Evolutionary conservation across 1,140 invertebrate species (phyloP), one percentile per base, ranked within the genome.

Genomic region (Drosophila novamexicana): DNA sequence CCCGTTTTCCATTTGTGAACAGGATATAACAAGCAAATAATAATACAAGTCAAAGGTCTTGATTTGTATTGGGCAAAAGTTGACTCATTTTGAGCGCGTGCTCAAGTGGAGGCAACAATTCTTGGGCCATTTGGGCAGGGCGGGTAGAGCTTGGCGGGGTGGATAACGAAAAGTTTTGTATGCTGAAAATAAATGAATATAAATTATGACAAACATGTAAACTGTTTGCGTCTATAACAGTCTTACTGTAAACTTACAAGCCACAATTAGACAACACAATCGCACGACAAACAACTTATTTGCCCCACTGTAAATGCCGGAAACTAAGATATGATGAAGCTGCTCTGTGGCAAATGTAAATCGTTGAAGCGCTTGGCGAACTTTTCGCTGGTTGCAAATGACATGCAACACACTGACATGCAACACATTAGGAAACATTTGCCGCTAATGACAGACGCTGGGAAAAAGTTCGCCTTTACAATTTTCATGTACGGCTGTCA

Each of bases 1-100:
- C 29, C 40, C 7, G 6, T 36, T 3, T 9, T 1, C 0, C 12
- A 2, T 1, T 36, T 34, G 5, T 7, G 0, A 22, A n/a, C 14
- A 47, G 45, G 10, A 47, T 54, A 45, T 58, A 74, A 76, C 74
- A 70, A 64, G 75, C 61, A 73, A 79, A 83, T 77, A 80, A 82
- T 83, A 52, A 83, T 80, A 77, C 66, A 81, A 83, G 66, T 70
- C 59, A 73, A 84, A 84, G 84, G 73, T 81, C 71, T 85, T 85
- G 77, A 84, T 85, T 84, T 84, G 77, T 79, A 80, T 84, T 77
- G 77, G 75, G 47, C 83, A 57, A 84, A 76, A 79, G 67, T 83
- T 79, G 75, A 66, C 52, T 56, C 74, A 79, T 83, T 83, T 76
- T 63, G 44, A 47, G 71, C 80, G 81, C 81, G 81, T 83, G 81